A percentile compares a stretch with the other conserved stretches of the same genome.
Conservation (phyloP, 2,797 vertebrate genomes). For the Hirundo rustica region DNA sequence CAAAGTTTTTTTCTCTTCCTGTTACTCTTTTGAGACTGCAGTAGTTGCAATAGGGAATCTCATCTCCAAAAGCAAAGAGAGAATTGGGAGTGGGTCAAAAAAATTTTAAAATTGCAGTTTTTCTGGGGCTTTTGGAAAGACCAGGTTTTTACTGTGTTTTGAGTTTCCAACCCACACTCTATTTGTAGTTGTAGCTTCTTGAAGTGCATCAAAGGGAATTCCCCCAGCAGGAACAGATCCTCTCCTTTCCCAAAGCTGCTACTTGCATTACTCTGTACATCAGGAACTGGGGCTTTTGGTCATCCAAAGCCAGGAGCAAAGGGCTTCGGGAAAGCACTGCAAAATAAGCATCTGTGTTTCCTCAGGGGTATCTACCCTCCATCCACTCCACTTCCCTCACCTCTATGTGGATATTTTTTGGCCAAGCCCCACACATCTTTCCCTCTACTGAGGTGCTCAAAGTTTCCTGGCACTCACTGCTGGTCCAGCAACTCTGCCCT, state of each 20-base stretch:
- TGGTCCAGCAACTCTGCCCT: background rate
- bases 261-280: background rate
- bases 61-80: background rate
- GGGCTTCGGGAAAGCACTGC: background rate
- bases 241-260: background rate
- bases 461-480: background rate
- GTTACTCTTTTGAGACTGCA: background rate
- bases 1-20: background rate
- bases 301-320: background rate
- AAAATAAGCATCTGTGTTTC: background rate
- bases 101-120: background rate
- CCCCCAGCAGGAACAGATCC: background rate
- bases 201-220: background rate
- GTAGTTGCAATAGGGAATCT: background rate
- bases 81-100: background rate
- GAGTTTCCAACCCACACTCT: background rate
- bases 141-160: background rate
- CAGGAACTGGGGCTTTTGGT: background rate
- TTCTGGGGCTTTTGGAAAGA: background rate
- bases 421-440: background rate
- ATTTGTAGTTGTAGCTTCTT: background rate
- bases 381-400: background rate
- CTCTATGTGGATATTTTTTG: background rate
- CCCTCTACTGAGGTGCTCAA: background rate
- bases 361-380: background rate